Percentiles rank a stretch among this genome's conserved stretches.
Conservation (phyloP, 2,888 invertebrate genomes). For the Andrena haemorrhoa region DNA sequence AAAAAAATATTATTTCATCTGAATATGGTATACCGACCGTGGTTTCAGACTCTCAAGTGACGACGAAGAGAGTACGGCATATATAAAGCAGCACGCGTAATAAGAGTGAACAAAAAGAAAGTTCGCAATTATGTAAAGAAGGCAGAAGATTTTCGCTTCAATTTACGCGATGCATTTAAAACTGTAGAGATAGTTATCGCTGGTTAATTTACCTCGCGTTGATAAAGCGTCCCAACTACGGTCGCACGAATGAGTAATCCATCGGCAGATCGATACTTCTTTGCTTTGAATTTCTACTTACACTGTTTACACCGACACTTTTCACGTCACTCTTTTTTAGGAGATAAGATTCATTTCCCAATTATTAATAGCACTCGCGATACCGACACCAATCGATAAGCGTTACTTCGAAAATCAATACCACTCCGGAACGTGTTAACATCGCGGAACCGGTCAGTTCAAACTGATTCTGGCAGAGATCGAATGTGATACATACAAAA, state of each 20-base stretch:
- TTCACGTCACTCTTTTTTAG: not conserved
- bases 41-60: not conserved
- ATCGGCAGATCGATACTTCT: not conserved
- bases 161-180: not conserved
- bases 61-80: not conserved
- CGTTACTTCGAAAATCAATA: not conserved
- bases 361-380: not conserved
- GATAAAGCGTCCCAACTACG: slow-evolving; percentile 4
- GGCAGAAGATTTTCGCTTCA: not conserved
- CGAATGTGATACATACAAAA: not conserved
- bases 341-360: not conserved
- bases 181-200: not conserved
- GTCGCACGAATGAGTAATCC: not conserved
- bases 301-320: not conserved
- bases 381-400: slow-evolving; percentile 4
- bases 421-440: not conserved
- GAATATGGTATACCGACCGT: not conserved
- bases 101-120: not conserved
- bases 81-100: not conserved
- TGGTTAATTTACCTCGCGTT: slow-evolving; percentile 30
- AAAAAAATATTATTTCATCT: slow-evolving; percentile 3
- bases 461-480: slow-evolving; percentile 1
- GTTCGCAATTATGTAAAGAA: not conserved
- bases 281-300: not conserved
- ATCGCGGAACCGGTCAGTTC: not conserved